phyloP scores from a whole-genome alignment of 64 coral and sea anemone genomes.

The Cladopsammia gracilis region DNA sequence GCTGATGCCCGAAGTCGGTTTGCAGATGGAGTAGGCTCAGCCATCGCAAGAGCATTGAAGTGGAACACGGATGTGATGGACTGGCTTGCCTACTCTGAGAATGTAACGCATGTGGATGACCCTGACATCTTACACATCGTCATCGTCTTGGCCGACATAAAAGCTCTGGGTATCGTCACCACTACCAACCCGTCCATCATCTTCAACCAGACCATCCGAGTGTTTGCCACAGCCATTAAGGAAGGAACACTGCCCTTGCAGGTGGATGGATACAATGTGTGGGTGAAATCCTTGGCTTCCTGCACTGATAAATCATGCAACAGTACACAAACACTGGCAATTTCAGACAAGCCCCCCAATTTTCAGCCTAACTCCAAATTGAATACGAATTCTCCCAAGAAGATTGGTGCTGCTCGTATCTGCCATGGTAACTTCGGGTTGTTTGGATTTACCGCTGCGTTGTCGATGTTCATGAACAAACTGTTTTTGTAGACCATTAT shows the following conservation, averaged over 20 bases:
- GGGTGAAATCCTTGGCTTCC: constrained; percentile 51
- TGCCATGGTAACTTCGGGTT: background rate
- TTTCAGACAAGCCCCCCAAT: constrained; percentile 22
- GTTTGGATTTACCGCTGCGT: background rate
- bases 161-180: constrained; percentile 29
- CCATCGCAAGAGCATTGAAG: constrained; percentile 26
- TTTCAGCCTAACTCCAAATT: background rate
- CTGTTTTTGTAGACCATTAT: background rate
- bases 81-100: constrained; percentile 51
- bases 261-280: constrained; percentile 62
- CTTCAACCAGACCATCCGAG: constrained; percentile 54
- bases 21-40: constrained; percentile 47
- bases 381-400: background rate
- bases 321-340: background rate
- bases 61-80: constrained; percentile 67
- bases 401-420: background rate
- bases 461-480: background rate
- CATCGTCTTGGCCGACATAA: constrained; percentile 71
- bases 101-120: background rate
- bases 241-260: constrained; percentile 29
- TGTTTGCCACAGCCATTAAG: constrained; percentile 37
- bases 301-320: constrained; percentile 65
- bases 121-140: constrained; percentile 14
- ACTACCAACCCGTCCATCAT: background rate
- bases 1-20: constrained; percentile 60